Percentiles rank a stretch among this genome's conserved stretches.
Conservation (phyloP, 2,797 vertebrate genomes). For the Smutsia gigantea region DNA sequence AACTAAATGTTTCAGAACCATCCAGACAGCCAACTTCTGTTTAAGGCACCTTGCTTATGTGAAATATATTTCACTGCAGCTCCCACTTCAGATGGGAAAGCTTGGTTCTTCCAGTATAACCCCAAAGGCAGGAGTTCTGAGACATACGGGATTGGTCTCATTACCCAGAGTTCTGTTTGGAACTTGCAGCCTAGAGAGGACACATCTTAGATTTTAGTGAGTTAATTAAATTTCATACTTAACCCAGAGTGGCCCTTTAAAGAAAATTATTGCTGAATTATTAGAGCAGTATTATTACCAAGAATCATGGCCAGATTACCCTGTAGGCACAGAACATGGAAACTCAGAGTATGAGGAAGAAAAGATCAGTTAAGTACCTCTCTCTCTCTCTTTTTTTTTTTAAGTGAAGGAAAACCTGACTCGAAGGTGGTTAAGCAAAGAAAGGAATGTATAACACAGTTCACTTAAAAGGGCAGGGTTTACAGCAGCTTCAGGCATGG, state of each 20-base stretch:
- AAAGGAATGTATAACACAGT: not conserved
- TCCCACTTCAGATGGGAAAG: not conserved
- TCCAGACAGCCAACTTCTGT: not conserved
- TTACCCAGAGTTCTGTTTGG: not conserved
- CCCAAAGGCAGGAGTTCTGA: not conserved
- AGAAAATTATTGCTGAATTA: constrained; percentile 36
- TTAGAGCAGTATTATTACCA: not conserved
- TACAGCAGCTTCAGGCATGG: not conserved
- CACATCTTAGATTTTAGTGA: not conserved
- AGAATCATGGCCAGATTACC: not conserved
- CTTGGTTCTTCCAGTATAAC: not conserved
- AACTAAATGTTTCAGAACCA: constrained; percentile 71
- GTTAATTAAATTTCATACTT: constrained; percentile 40
- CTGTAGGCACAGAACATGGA: not conserved
- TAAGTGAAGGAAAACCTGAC: not conserved
- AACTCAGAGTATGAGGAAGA: not conserved
- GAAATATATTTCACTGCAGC: not conserved
- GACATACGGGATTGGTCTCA: not conserved
- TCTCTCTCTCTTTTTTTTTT: not conserved
- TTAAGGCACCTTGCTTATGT: not conserved
- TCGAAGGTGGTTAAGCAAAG: not conserved
- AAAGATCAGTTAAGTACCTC: not conserved
- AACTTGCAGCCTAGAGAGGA: not conserved
- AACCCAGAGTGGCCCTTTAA: not conserved
- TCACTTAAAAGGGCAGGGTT: not conserved